Evolutionary conservation across 2,113 vertebrate species (phyloP), one percentile per base, ranked within the genome.

Genomic region (Pterocles gutturalis): DNA sequence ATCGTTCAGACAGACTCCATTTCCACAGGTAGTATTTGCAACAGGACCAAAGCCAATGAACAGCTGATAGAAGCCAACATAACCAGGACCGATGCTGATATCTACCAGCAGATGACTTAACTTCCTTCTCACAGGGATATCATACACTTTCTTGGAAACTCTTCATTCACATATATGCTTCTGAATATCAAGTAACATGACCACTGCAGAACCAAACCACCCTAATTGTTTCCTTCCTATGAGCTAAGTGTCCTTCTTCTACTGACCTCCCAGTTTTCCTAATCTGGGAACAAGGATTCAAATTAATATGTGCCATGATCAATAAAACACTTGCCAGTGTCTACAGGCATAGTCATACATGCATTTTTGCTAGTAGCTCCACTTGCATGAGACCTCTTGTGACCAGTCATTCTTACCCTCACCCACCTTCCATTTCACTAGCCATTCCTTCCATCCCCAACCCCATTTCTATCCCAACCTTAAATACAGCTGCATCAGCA

Each of bases 101-200:
- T 36, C 89, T 85, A 85, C 67, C 81, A 96, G 93, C 45, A 83
- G 73, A 33, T 4, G 2, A 36, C 61, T 87, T 53, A 82, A 69
- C 29, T 96, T 89, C 69, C 22, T 82, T 82, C 58, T 57, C 45
- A 43, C 7, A 33, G 33, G 11, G 16, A 5, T 38, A 45, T 25
- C 7, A 3, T 25, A 46, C 4, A 7, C 25, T 57, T 53, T 43
- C 48, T 58, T 65, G 46, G n/a, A 83, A 80, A 49, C 14, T 33
- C 22, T 75, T 77, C 33, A n/a, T 55, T 55, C 20, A 34, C 22
- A 41, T 7, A 9, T 28, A 3, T 13, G 4, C 19, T 61, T 38
- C 38, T 10, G 49, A 80, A 80, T 36, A 21, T 31, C 79, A 86
- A 54, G 29, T 49, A 72, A 25, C 49, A 83, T n/a, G 11, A 58